Evolutionary conservation across 2,888 invertebrate genomes (phyloP).

Genomic region (Chrysolina americana): DNA sequence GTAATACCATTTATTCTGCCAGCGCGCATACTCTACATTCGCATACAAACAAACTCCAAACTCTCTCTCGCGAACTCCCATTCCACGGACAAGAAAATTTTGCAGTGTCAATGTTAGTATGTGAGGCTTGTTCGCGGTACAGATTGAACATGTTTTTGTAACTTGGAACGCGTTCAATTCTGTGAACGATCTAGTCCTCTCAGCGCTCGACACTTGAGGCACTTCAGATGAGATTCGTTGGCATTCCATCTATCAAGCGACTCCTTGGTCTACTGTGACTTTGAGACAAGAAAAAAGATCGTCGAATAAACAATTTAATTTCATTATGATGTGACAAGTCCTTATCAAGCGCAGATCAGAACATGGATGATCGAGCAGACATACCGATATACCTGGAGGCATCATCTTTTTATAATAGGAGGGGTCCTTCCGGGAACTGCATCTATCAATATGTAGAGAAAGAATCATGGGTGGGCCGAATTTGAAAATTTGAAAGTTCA

Average conservation of each 20-base stretch:
- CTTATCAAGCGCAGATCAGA: no score
- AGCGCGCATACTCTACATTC: constrained; percentile 25
- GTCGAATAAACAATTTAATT: no score
- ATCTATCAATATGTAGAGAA: no score
- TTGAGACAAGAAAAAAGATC: no score
- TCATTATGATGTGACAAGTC: no score
- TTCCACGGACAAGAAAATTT: neutral
- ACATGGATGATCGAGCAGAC: no score
- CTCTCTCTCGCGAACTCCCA: neutral
- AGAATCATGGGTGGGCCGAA: no score
- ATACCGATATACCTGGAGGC: no score
- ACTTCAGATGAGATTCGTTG: neutral
- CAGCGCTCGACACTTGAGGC: neutral
- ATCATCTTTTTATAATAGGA: no score
- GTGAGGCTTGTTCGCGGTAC: constrained; percentile 13
- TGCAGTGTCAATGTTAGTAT: neutral
- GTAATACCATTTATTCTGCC: constrained; percentile 14
- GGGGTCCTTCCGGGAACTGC: no score
- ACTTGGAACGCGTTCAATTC: neutral
- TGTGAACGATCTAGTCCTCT: neutral
- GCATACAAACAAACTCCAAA: constrained; percentile 28
- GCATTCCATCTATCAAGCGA: neutral
- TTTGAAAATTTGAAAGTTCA: no score
- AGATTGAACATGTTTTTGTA: constrained; percentile 19
- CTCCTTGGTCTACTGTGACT: no score